Evolutionary conservation across 2,113 vertebrate genomes (phyloP), one percentile per base, ranked within the genome.

Genomic region (Xiphophorus maculatus): DNA sequence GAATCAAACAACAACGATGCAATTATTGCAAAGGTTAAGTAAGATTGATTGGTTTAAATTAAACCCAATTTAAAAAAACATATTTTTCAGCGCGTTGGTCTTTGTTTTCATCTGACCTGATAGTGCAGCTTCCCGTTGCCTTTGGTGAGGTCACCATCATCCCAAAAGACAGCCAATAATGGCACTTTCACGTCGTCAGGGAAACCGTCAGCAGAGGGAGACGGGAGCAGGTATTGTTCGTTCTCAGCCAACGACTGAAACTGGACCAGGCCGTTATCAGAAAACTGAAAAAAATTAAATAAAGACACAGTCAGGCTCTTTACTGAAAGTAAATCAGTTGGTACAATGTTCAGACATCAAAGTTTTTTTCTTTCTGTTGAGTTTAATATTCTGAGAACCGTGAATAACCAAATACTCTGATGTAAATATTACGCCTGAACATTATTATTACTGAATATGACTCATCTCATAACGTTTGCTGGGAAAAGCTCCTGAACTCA

Each of bases 141-240:
- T 3, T 78, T 67, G 7, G 92, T 94, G 62, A 96, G 94, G 81
- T 96, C 91, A 63, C 89, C 93, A 73, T 96, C 95, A 44, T 96
- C 95, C 95, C 95, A 96, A 81, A 96, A 96, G 13, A 82, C 95
- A 0, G 95, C 95, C 71, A 96, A 69, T 87, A 96, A 84, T 42
- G 94, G 44, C 33, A 76, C 60, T 3, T 89, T 89, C 83, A 91
- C 90, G 80, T 95, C 82, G 12, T 91, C 86, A 3, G 62, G 81
- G 68, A 96, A 95, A 44, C 93, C 93, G 5, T 54, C 35, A 13
- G 86, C 68, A 17, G 82, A 87, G 32, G 95, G 94, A 77, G 86
- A 74, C 3, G 95, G 95, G 44, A 94, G 70, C 62, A 95, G 81
- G 68, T 89, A 88, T 90, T 94, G 93, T 74, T 95, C 90, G 33